Evolutionary conservation across 2,113 vertebrate genomes (phyloP), one percentile per base, ranked within the genome.

Genomic region (Poeciliopsis prolifica): DNA sequence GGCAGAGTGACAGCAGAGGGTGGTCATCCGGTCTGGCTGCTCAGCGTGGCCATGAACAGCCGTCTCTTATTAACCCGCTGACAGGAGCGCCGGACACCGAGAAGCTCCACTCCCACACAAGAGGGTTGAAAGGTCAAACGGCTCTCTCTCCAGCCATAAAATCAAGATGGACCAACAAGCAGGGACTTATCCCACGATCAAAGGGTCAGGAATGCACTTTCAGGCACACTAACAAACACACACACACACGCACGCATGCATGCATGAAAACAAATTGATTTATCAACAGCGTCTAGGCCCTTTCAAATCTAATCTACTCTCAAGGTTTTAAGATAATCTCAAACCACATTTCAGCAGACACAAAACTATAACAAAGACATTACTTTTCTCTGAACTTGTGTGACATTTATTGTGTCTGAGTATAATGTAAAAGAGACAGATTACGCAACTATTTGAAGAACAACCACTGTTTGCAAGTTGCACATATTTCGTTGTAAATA

Each of bases 101-200:
- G 93, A 94, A 94, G 92, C 91, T 89, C 91, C 89, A 91, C 93
- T 93, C 9, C 92, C 95, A 95, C 92, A 95, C 92, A 92, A 94
- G 91, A 95, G 93, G 95, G 96, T 97, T 95, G 95, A 80, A 1
- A 93, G 97, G 97, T 98, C 97, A 97, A 97, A 95, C 96, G 94
- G 95, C 95, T 91, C 96, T 96, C 96, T 95, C 96, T 92, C 93
- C 89, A 58, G 92, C 93, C 92, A 93, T 93, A 94, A 93, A 91
- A 94, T 95, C 95, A 94, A 94, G 94, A 95, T 93, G 96, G 96
- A 96, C 94, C 95, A 95, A 96, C 94, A 96, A 94, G 93, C 93
- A 94, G 94, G 85, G 93, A 95, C 94, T 93, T 94, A 94, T 92
- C 89, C 91, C 83, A 72, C 88, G 87, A 90, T 94, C 89, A 93